Conservation (phyloP, 2,888 invertebrate genomes). For the Euspilapteryx auroguttella region DNA sequence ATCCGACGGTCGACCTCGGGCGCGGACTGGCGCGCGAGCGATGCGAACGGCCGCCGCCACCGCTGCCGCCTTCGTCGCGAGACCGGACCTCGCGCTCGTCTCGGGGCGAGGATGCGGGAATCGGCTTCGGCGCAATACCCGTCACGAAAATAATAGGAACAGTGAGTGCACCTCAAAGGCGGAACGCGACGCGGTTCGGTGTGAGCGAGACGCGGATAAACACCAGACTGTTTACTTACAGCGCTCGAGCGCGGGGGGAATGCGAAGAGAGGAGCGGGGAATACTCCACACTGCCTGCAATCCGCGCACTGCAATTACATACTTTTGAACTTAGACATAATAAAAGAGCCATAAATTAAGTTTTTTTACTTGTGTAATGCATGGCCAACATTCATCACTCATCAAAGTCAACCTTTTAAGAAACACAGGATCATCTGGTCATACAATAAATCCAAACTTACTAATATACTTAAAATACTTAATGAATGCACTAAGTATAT, state of each 20-base stretch:
- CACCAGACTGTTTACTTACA: conserved; percentile 61
- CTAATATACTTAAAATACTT: no score
- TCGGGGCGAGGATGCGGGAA: conserved; percentile 59
- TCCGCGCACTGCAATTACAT: conserved; percentile 58
- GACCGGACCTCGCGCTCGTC: conserved; percentile 52
- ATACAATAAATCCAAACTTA: no score
- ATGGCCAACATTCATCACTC: no score
- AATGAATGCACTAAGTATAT: no score
- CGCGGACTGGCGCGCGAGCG: conserved; percentile 40
- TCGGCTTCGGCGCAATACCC: conserved; percentile 61
- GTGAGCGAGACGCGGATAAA: conserved; percentile 61
- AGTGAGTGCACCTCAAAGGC: conserved; percentile 60
- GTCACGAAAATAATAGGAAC: conserved; percentile 63
- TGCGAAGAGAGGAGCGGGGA: conserved; percentile 17
- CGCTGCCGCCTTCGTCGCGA: conserved; percentile 49
- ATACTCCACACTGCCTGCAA: conserved; percentile 45
- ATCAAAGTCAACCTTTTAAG: no score
- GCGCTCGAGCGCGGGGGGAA: conserved; percentile 50
- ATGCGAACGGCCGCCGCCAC: conserved; percentile 52
- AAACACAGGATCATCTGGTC: no score
- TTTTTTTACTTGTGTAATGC: no score
- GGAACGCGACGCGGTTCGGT: conserved; percentile 57
- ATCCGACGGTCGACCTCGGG: conserved; percentile 50
- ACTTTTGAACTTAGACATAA: no score
- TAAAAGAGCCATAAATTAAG: no score